Evolutionary conservation across 2,113 vertebrate species (phyloP).

Genomic region (Heloderma charlesbogerti): DNA sequence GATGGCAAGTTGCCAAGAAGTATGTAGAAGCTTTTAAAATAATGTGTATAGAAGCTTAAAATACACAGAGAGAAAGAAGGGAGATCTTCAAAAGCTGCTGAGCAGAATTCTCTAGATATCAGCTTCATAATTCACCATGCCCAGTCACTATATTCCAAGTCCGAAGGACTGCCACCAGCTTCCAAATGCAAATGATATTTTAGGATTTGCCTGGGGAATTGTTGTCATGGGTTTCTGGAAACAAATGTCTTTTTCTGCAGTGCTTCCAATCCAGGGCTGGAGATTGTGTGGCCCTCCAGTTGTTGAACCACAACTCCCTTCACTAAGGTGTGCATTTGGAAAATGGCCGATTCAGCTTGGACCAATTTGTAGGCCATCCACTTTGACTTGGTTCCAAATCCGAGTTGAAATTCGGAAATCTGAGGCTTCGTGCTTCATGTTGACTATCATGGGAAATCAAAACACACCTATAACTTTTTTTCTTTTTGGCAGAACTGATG

Average conservation of each 20-base stretch:
- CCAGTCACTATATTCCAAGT: neutral
- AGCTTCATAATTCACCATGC: neutral
- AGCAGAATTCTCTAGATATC: accelerated
- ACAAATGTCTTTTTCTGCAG: neutral
- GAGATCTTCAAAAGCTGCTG: neutral
- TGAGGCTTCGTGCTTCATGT: too few relatives aligned
- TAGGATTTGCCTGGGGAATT: slow-evolving; percentile 17
- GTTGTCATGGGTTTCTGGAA: neutral
- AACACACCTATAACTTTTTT: too few relatives aligned
- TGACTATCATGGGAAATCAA: too few relatives aligned
- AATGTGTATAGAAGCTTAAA: neutral
- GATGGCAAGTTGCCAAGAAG: slow-evolving; percentile 4
- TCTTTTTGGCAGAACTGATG: too few relatives aligned
- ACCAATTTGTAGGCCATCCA: too few relatives aligned
- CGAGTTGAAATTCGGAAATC: too few relatives aligned
- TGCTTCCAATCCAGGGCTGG: neutral
- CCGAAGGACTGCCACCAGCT: neutral
- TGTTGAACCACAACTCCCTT: too few relatives aligned
- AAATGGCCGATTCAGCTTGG: too few relatives aligned
- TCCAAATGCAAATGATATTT: slow-evolving; percentile 1
- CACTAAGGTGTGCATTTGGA: too few relatives aligned
- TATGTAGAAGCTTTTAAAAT: neutral
- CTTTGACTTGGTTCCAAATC: too few relatives aligned
- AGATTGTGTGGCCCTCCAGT: too few relatives aligned
- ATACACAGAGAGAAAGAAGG: neutral